These are phyloP conservation scores for Pinna nobilis DNA, from an alignment of 1,140 invertebrate genomes.

Conservation along the genomic window DNA sequence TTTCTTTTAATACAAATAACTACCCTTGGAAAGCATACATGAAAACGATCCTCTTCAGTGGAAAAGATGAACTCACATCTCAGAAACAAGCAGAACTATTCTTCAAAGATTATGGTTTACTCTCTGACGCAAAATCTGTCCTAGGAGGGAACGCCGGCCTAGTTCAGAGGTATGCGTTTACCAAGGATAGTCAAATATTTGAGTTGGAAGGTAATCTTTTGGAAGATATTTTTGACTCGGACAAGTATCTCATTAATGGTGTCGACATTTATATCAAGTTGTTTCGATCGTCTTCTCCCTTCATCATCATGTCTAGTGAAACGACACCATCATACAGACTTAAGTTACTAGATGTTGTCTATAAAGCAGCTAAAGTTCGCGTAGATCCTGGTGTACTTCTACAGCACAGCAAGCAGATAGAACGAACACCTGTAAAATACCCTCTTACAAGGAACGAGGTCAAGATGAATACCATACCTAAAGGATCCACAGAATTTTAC, in stretches of 20 bases:
- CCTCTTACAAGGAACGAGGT: too few relatives aligned
- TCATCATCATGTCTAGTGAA: constrained; percentile 24
- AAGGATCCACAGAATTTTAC: too few relatives aligned
- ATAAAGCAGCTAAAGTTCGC: constrained; percentile 12
- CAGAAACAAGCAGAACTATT: constrained; percentile 22
- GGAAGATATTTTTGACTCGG: constrained; percentile 19
- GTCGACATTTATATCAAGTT: constrained; percentile 25
- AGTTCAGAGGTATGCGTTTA: constrained; percentile 18
- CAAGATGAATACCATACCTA: too few relatives aligned
- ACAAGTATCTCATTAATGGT: constrained; percentile 21
- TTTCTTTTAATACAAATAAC: constrained; percentile 34
- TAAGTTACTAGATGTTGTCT: constrained; percentile 21
- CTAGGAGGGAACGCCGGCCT: constrained; percentile 6
- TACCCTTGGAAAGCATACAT: constrained; percentile 35
- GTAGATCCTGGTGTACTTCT: too few relatives aligned
- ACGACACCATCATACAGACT: constrained; percentile 12
- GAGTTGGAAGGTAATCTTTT: constrained; percentile 18
- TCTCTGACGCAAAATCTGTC: neutral
- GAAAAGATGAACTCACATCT: constrained; percentile 6
- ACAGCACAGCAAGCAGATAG: too few relatives aligned
- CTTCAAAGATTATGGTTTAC: constrained; percentile 11
- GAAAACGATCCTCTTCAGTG: constrained; percentile 24
- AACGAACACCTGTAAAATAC: too few relatives aligned
- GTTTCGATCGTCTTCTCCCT: constrained; percentile 4
- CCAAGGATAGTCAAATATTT: constrained; percentile 17